phyloP scores from a whole-genome alignment of 2,113 vertebrate genomes.

The Hiodon alosoides region DNA sequence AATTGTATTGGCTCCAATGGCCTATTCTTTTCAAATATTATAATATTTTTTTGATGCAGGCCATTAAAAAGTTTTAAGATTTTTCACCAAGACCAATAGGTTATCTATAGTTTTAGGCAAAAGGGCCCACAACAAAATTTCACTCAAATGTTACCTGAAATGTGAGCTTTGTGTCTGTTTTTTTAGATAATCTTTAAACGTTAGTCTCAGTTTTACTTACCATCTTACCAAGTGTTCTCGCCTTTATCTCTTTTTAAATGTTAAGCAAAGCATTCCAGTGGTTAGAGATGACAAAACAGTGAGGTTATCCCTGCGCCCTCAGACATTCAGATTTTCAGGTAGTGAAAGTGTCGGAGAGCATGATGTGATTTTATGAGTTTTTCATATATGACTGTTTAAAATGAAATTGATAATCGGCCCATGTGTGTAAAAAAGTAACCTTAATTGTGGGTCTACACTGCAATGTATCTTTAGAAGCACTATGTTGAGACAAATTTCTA shows the following conservation, averaged over 20 bases:
- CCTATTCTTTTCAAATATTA: too few species aligned
- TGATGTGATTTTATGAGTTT: slow-evolving; percentile 20
- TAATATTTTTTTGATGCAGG: too few species aligned
- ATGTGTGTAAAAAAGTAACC: not conserved
- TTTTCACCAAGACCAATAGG: too few species aligned
- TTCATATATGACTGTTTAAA: not conserved
- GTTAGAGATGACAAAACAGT: slow-evolving; percentile 10
- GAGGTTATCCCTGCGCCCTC: slow-evolving; percentile 1
- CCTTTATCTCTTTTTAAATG: not conserved
- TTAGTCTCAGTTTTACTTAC: too few species aligned
- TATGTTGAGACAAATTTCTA: too few species aligned
- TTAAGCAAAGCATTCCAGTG: slow-evolving; percentile 3
- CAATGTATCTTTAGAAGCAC: not conserved
- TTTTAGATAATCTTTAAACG: too few species aligned
- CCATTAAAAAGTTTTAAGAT: too few species aligned
- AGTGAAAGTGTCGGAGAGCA: slow-evolving; percentile 21
- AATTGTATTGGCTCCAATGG: not conserved
- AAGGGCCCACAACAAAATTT: too few species aligned
- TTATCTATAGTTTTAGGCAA: too few species aligned
- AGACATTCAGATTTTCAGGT: slow-evolving; percentile 13
- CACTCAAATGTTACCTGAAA: too few species aligned
- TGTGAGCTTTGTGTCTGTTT: too few species aligned
- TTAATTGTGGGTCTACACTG: not conserved
- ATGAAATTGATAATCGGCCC: not conserved
- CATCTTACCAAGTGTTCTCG: slow-evolving; percentile 6